A percentile compares a stretch with the other conserved stretches of the same genome.
These are phyloP conservation scores for Noctilio leporinus DNA, from an alignment of 2,113 vertebrate genomes.

Conservation along the genomic window DNA sequence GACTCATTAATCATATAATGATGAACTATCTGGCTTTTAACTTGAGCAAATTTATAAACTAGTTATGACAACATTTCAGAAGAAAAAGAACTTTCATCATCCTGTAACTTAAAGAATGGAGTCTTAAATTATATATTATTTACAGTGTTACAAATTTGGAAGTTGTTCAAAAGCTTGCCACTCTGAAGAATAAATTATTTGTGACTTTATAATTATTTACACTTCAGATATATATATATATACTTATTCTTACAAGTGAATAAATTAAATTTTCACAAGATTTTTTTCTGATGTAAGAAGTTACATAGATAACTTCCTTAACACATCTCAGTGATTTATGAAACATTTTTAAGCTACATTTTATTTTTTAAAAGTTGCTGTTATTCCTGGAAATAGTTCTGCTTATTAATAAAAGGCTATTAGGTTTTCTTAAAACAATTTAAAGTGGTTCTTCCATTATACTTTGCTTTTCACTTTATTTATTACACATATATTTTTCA, in stretches of 20 bases:
- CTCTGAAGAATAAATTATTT: conserved; percentile 64
- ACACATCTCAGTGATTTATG: conserved; percentile 61
- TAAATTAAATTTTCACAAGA: conserved; percentile 38
- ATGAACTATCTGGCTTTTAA: conserved; percentile 64
- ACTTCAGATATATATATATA: conserved; percentile 38
- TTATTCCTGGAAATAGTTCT: conserved; percentile 62
- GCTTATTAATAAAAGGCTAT: conserved; percentile 62
- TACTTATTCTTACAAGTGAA: conserved; percentile 56
- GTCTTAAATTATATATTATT: conserved; percentile 67
- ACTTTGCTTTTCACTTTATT: conserved; percentile 65
- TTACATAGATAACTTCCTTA: conserved; percentile 63
- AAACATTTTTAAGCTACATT: conserved; percentile 51
- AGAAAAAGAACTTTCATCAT: conserved; percentile 58
- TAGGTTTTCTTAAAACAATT: conserved; percentile 48
- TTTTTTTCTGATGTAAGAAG: conserved; percentile 35
- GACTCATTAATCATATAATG: conserved; percentile 67
- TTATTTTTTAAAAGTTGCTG: conserved; percentile 48
- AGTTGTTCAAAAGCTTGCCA: conserved; percentile 63
- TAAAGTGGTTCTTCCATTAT: conserved; percentile 57
- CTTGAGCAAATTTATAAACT: conserved; percentile 62
- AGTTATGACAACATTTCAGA: conserved; percentile 53
- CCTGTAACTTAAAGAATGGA: conserved; percentile 59
- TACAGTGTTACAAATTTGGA: conserved; percentile 58
- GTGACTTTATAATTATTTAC: conserved; percentile 61
- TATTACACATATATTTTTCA: conserved; percentile 56